Evolutionary conservation across 2,797 vertebrate genomes (phyloP), one percentile per base, ranked within the genome.

Genomic region (Notolabrus celidotus): DNA sequence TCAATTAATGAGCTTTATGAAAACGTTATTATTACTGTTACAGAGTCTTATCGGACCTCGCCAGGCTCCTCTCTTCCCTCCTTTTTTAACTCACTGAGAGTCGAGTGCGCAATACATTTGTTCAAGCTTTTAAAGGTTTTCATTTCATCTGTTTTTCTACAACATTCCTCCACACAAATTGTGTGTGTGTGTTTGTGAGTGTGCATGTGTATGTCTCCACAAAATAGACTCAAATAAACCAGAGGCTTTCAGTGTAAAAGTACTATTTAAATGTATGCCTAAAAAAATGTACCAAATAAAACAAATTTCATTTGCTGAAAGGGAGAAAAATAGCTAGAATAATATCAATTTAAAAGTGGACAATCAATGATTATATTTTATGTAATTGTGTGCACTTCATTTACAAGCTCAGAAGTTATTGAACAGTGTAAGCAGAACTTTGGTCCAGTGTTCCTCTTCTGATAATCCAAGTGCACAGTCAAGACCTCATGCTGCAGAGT

Each of bases 1-100:
- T 93, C 91, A 94, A 94, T 95, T 95, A 94, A 94, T 93, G 90
- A 94, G 92, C 91, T 93, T 92, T 92, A 90, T 91, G 92, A 92
- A 94, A 93, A 92, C 85, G 81, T 92, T 94, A 92, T 92, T 92
- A 92, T 93, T 91, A 90, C 89, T 92, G 91, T 93, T 92, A 91
- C 83, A 86, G 86, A 89, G 85, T 61, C 93, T 94, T 94, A 94
- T 94, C 94, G 92, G 92, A 92, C 90, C 81, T 86, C 68, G 67
- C 88, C 93, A 95, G 93, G 79, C 90, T 89, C 76, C 86, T 82
- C 85, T 80, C 77, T 78, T 77, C 75, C 74, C 65, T 73, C 71
- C 82, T 83, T 79, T 75, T 87, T 88, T 81, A 84, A 88, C 85
- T 87, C 77, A 86, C 88, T 8, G 65, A 78, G 73, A 89, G 81